Evolutionary conservation across 2,888 invertebrate genomes (phyloP).

Genomic region (Sarcophaga subvicina): DNA sequence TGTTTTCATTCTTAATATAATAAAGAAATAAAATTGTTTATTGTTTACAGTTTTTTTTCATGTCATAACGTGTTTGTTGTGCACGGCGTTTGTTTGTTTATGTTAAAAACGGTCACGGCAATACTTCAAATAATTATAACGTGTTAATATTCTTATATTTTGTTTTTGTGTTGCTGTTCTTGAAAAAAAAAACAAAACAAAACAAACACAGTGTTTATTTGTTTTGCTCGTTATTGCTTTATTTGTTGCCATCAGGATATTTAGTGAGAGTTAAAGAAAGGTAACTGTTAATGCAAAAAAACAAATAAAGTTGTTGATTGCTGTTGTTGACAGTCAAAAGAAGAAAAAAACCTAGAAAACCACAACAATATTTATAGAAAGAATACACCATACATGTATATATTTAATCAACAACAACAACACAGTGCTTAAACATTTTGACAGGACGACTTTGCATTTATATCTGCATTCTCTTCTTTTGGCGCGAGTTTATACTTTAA

Average conservation of each 20-base stretch:
- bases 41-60: conserved; percentile 19
- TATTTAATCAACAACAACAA: neutral
- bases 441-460: conserved; percentile 22
- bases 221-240: conserved; percentile 9
- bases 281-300: neutral
- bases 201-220: conserved; percentile 2
- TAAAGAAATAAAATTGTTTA: conserved; percentile 19
- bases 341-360: too few relatives aligned
- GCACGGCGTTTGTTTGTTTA: neutral
- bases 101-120: conserved; percentile 51
- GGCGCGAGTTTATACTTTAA: conserved; percentile 37
- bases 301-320: neutral
- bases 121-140: conserved; percentile 34
- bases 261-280: neutral
- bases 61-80: conserved; percentile 26
- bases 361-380: too few relatives aligned
- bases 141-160: conserved; percentile 42
- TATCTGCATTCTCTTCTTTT: conserved; percentile 22
- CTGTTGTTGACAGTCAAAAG: neutral
- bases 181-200: conserved; percentile 14
- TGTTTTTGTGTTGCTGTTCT: conserved; percentile 16
- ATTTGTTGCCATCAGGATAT: conserved; percentile 12
- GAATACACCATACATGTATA: neutral
- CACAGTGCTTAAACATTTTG: conserved; percentile 2
- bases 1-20: neutral